Evolutionary conservation across 2,888 invertebrate species (phyloP).

Genomic region (Diaphora mendica): DNA sequence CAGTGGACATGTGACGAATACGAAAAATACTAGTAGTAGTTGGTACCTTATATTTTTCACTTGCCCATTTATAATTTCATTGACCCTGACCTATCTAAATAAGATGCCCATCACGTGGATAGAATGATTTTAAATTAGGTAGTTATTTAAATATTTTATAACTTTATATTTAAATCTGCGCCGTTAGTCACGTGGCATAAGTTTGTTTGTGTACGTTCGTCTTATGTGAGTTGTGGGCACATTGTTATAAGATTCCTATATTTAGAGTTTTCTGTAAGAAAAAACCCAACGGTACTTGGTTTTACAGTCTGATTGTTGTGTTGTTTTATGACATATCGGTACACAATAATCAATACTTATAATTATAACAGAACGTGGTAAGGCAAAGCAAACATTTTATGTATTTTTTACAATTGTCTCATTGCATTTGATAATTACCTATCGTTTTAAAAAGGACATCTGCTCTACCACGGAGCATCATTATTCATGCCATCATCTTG

Average conservation of each 20-base stretch:
- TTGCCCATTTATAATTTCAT: neutral
- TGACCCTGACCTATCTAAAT: neutral
- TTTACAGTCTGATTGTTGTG: too few species aligned
- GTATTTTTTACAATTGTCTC: neutral
- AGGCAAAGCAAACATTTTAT: neutral
- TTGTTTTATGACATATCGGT: too few species aligned
- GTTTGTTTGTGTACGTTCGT: neutral
- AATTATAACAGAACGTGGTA: neutral
- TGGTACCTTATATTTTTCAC: neutral
- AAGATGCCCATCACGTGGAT: neutral
- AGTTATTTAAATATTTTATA: neutral
- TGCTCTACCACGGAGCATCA: too few species aligned
- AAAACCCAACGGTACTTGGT: too few species aligned
- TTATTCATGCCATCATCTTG: neutral
- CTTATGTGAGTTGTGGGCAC: too few species aligned
- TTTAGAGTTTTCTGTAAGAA: too few species aligned
- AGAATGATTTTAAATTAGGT: neutral
- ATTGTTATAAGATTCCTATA: too few species aligned
- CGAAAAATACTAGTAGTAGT: too few species aligned
- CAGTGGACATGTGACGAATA: too few species aligned
- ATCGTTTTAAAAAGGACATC: too few species aligned
- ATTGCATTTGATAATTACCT: neutral
- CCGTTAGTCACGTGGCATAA: neutral
- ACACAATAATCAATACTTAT: too few species aligned
- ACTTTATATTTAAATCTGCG: neutral